Conservation (phyloP, 2,797 vertebrate genomes). For the Gymnocypris eckloni region DNA sequence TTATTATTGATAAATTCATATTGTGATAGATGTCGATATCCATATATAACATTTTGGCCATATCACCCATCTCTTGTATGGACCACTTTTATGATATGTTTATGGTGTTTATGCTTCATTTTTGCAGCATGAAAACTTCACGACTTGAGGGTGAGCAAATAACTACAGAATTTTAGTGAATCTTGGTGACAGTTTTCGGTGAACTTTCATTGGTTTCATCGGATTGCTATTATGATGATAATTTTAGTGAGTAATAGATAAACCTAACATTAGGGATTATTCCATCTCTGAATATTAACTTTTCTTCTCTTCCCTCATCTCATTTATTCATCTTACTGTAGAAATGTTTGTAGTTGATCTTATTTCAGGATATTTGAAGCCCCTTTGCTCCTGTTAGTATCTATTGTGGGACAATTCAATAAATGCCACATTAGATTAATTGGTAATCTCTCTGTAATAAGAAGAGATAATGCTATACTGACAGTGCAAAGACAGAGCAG, state of each 20-base stretch:
- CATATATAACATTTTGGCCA: background rate
- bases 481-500: background rate
- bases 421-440: background rate
- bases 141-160: background rate
- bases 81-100: background rate
- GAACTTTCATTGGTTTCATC: background rate
- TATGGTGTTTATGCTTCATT: background rate
- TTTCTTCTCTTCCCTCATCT: background rate
- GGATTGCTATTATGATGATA: background rate
- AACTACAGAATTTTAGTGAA: background rate
- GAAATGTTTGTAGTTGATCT: slow-evolving; percentile 1
- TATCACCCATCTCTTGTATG: background rate
- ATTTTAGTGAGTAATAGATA: background rate
- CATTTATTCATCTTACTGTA: background rate
- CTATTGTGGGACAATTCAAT: background rate
- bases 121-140: background rate
- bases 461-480: background rate
- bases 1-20: no score
- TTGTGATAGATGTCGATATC: no score
- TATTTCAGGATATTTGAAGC: background rate
- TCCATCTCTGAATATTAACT: background rate
- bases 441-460: background rate
- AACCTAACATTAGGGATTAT: background rate
- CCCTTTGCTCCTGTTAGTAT: background rate
- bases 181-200: background rate